A percentile compares a stretch with the other conserved stretches of the same genome.
Evolutionary conservation across 2,888 invertebrate species (phyloP).

Genomic region (Pediacus dermestoides): DNA sequence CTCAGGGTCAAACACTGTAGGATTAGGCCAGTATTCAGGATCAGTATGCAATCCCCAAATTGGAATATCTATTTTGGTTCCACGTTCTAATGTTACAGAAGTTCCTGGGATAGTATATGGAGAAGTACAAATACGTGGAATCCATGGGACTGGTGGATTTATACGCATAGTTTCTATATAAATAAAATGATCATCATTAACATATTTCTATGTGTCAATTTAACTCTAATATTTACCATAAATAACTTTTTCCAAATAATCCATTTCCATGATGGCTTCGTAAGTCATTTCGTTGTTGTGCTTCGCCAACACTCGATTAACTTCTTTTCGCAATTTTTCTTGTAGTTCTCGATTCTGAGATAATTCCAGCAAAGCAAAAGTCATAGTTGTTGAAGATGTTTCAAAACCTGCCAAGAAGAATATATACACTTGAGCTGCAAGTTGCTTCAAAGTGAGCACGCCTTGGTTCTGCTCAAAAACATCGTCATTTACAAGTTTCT

Average conservation of each 20-base stretch:
- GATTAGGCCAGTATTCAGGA: slow-evolving; percentile 38
- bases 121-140: slow-evolving; percentile 31
- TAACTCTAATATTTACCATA: slow-evolving; percentile 22
- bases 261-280: slow-evolving; percentile 51
- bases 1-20: slow-evolving; percentile 24
- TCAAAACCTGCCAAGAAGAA: slow-evolving; percentile 62
- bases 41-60: slow-evolving; percentile 39
- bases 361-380: slow-evolving; percentile 50
- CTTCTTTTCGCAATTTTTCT: slow-evolving; percentile 48
- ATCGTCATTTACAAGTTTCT: not conserved
- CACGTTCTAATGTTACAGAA: slow-evolving; percentile 39
- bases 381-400: slow-evolving; percentile 56
- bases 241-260: slow-evolving; percentile 51
- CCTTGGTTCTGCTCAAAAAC: too few species aligned
- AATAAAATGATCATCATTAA: too few species aligned
- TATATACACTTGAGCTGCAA: slow-evolving; percentile 29
- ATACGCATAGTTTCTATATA: slow-evolving; percentile 44
- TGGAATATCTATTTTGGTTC: slow-evolving; percentile 33
- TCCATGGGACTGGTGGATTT: slow-evolving; percentile 37
- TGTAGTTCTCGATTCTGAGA: slow-evolving; percentile 50
- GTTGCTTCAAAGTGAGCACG: not conserved
- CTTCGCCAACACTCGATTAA: slow-evolving; percentile 41
- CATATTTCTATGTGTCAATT: too few species aligned
- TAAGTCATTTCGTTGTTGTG: slow-evolving; percentile 48
- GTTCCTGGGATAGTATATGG: slow-evolving; percentile 35